Conservation (phyloP, 2,797 vertebrate genomes). For the Spondyliosoma cantharus region DNA sequence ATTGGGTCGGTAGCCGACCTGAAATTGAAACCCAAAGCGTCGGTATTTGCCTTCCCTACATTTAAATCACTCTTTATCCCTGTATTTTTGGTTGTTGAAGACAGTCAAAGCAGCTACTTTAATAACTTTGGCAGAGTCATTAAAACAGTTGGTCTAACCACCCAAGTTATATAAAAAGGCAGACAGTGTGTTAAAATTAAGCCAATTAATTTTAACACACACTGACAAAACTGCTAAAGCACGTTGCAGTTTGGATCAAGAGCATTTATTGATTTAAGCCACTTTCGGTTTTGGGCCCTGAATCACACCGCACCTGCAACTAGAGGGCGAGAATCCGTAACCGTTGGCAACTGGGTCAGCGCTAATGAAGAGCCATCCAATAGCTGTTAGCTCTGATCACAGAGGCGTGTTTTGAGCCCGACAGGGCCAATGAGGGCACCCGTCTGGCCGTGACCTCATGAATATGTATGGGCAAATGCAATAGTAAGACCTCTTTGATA, state of each 20-base stretch:
- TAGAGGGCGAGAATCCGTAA: conserved; percentile 29
- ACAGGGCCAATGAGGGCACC: conserved; percentile 70
- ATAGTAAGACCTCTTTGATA: conserved; percentile 62
- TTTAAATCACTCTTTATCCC: not conserved
- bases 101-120: not conserved
- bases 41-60: no score
- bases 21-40: no score
- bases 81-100: not conserved
- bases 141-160: conserved; percentile 10
- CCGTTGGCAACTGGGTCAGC: conserved; percentile 53
- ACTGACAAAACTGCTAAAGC: conserved; percentile 6
- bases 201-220: not conserved
- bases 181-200: not conserved
- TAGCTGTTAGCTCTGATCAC: conserved; percentile 60
- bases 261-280: conserved; percentile 37
- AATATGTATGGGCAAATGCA: conserved; percentile 65
- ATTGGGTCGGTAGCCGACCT: no score
- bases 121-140: not conserved
- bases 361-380: conserved; percentile 69
- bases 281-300: conserved; percentile 22
- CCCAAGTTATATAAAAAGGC: not conserved
- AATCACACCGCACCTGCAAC: conserved; percentile 37
- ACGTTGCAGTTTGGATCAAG: conserved; percentile 30
- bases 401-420: conserved; percentile 67
- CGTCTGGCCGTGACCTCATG: conserved; percentile 60